Base-by-base conservation (phyloP, 2,113 vertebrate species). In the Machaerirhynchus nigripectus region DNA sequence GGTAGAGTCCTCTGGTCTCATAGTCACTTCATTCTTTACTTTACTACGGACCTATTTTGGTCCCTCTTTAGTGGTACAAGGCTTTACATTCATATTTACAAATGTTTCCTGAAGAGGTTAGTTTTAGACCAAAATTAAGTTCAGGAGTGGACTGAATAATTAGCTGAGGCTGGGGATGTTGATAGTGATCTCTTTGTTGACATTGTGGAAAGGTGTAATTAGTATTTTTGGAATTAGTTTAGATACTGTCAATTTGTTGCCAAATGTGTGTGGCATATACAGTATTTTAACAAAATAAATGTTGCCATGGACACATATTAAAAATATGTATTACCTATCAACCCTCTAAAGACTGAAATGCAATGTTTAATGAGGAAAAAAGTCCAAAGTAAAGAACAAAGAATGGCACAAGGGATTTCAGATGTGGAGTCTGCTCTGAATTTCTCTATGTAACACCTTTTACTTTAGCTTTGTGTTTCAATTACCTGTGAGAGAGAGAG, bases 121-220 rank as follows among this genome's bases (percentile, higher is more conserved):
- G 44, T 71, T 92, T 86, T 70, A 89, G 42, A 69, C 5, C 1
- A 5, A 92, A 85, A 42, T 82, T 61, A 71, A 89, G 30, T 57
- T 93, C 40, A 82, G 42, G 47, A 92, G 44, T 46, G 3, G 26
- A 64, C 16, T 78, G 77, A 79, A 24, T 87, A 92, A 65, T 90
- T 84, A 47, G 26, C 37, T 85, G 28, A 73, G 80, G 21, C 52
- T 86, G 18, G 11, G 56, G 39, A 67, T 85, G 12, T 65, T 96
- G 82, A 82, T 80, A 85, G 70, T 47, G 39, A 91, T 95, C 40
- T 83, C 39, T 94, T 53, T 90, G 52, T 88, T 95, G 74, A 95
- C 63, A 87, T 5, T 44, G 15, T 89, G 46, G 70, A 94, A 94
- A 94, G 37, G 33, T 73, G 22, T 79, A 87, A 77, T 90, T 83